These are phyloP conservation scores for Nasonia oneida DNA, from an alignment of 2,888 invertebrate species.

Conservation along the genomic window DNA sequence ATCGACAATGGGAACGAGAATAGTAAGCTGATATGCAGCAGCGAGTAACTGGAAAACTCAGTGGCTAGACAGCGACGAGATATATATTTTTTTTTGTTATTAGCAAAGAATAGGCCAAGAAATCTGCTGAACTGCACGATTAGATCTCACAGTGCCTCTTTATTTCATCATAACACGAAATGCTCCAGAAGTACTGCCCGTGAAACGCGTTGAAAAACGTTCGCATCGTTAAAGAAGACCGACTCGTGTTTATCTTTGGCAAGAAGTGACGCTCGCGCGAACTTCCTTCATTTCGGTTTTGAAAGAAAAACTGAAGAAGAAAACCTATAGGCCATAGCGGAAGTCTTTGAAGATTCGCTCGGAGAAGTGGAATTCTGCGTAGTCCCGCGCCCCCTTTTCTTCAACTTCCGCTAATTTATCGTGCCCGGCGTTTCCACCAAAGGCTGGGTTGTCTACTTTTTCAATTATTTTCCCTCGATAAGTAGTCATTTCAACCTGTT, in stretches of 20 bases:
- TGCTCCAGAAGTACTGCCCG: neutral
- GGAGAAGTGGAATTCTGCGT: conserved; percentile 67
- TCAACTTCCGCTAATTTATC: conserved; percentile 51
- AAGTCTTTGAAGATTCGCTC: conserved; percentile 32
- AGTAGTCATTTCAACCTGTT: neutral
- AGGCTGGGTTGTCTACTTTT: neutral
- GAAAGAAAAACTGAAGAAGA: neutral
- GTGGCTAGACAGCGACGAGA: conserved; percentile 57
- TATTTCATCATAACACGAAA: neutral
- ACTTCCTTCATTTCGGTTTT: conserved; percentile 15
- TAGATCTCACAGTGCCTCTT: neutral
- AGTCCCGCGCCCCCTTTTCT: conserved; percentile 46
- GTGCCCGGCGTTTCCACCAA: conserved; percentile 6
- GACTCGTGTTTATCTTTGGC: neutral
- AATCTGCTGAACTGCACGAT: conserved; percentile 65
- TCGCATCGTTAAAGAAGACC: neutral
- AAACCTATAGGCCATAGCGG: neutral
- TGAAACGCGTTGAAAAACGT: neutral
- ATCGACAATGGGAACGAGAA: conserved; percentile 61
- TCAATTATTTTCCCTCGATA: neutral
- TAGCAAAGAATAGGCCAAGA: conserved; percentile 74
- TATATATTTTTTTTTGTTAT: conserved; percentile 65
- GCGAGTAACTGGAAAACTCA: conserved; percentile 59
- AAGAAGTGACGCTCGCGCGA: neutral
- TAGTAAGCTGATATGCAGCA: neutral